Percentiles rank a stretch among this genome's conserved stretches.
phyloP scores from a whole-genome alignment of 2,888 invertebrate species.

The Neocrepidodera transversa region DNA sequence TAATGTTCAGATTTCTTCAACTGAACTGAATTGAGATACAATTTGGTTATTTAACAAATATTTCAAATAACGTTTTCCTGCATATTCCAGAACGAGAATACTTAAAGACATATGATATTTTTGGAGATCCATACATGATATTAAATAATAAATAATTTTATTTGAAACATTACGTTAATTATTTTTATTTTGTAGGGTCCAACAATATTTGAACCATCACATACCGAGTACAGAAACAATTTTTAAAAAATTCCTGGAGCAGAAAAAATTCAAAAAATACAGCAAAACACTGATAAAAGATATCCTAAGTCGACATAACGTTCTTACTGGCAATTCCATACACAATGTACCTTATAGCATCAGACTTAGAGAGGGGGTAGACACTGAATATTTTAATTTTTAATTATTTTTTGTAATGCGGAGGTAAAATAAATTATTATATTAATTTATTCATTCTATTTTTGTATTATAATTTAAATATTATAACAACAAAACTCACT shows the following conservation, averaged over 20 bases:
- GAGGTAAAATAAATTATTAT: background rate
- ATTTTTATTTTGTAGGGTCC: constrained; percentile 58
- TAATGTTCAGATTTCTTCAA: no score
- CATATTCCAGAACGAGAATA: no score
- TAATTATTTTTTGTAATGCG: background rate
- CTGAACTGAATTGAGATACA: no score
- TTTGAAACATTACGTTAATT: no score
- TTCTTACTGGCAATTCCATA: constrained; percentile 65
- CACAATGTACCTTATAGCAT: constrained; percentile 73
- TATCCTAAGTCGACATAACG: constrained; percentile 61
- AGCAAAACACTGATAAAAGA: constrained; percentile 63
- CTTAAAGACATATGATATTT: no score
- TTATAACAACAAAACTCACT: no score
- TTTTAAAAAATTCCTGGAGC: constrained; percentile 63
- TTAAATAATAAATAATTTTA: no score
- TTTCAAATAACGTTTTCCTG: no score
- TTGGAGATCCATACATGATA: no score
- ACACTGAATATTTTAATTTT: constrained; percentile 26
- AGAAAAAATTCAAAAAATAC: constrained; percentile 66
- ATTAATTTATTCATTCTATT: no score
- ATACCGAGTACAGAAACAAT: constrained; percentile 67
- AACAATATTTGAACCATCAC: constrained; percentile 66
- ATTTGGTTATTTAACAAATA: no score
- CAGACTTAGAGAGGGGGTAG: constrained; percentile 63
- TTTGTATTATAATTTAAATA: no score